A percentile compares a stretch with the other conserved stretches of the same genome.
phyloP scores from a whole-genome alignment of 2,113 vertebrate species.

The Pomatostomus ruficeps region DNA sequence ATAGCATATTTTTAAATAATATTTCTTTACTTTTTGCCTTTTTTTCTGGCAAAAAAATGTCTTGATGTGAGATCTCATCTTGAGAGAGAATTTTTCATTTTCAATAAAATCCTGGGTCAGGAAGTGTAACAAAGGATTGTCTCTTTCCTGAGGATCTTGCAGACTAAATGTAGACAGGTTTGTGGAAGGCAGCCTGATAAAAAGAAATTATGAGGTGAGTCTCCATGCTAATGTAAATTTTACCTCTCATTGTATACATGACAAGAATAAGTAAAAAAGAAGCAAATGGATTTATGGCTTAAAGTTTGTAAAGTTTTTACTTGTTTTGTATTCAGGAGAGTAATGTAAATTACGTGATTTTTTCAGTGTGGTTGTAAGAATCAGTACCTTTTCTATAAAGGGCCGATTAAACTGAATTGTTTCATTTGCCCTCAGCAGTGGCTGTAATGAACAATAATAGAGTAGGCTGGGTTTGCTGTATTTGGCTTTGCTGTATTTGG shows the following conservation, averaged over 20 bases:
- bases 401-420: background rate
- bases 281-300: background rate
- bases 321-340: background rate
- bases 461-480: background rate
- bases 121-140: background rate
- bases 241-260: background rate
- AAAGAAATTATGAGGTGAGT: background rate
- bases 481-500: background rate
- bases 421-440: background rate
- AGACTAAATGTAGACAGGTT: background rate
- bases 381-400: background rate
- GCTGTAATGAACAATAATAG: background rate
- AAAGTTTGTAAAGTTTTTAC: background rate
- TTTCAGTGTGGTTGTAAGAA: background rate
- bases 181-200: background rate
- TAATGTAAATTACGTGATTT: background rate
- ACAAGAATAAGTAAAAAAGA: background rate
- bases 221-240: background rate
- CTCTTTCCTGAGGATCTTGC: background rate
- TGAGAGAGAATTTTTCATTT: background rate
- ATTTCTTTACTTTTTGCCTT: background rate
- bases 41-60: background rate
- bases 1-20: background rate
- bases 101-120: background rate
- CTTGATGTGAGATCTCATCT: background rate